A percentile compares a stretch with the other conserved stretches of the same genome.
Evolutionary conservation across 2,888 invertebrate genomes (phyloP).

Genomic region (Corythucha ciliata): DNA sequence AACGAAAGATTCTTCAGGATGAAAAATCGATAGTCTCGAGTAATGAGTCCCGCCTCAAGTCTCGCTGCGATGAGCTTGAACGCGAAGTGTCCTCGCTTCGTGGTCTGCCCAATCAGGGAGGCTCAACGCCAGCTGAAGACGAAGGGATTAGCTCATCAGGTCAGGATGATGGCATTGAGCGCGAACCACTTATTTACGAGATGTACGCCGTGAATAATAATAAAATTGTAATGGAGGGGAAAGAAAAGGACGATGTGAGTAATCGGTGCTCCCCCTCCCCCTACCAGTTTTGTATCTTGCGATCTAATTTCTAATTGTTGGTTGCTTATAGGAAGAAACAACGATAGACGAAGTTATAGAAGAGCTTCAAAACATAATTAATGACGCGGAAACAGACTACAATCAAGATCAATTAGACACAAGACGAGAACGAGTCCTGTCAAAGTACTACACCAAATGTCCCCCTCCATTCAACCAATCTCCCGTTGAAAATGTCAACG

Average conservation of each 20-base stretch:
- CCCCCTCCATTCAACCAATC: constrained; percentile 18
- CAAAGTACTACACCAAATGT: constrained; percentile 30
- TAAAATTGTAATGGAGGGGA: constrained; percentile 45
- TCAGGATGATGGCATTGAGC: constrained; percentile 46
- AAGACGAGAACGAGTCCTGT: constrained; percentile 34
- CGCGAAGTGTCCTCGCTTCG: constrained; percentile 56
- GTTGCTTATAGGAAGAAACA: constrained; percentile 53
- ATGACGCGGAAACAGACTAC: constrained; percentile 67
- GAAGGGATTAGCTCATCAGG: constrained; percentile 84
- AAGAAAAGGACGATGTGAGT: constrained; percentile 40
- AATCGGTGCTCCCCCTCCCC: background rate
- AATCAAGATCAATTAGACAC: constrained; percentile 23
- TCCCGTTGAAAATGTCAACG: constrained; percentile 46
- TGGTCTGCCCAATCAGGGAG: constrained; percentile 43
- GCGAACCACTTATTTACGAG: constrained; percentile 53
- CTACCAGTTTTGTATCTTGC: background rate
- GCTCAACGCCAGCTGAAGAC: constrained; percentile 63
- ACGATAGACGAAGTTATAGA: constrained; percentile 83
- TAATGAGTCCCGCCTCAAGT: constrained; percentile 63
- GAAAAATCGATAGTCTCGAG: constrained; percentile 65
- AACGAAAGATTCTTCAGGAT: constrained; percentile 64
- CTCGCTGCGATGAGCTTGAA: constrained; percentile 64
- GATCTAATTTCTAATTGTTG: background rate
- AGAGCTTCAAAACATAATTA: constrained; percentile 73
- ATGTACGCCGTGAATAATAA: constrained; percentile 52